phyloP scores from a whole-genome alignment of 2,888 invertebrate species.

The Meiosimyza decipiens region DNA sequence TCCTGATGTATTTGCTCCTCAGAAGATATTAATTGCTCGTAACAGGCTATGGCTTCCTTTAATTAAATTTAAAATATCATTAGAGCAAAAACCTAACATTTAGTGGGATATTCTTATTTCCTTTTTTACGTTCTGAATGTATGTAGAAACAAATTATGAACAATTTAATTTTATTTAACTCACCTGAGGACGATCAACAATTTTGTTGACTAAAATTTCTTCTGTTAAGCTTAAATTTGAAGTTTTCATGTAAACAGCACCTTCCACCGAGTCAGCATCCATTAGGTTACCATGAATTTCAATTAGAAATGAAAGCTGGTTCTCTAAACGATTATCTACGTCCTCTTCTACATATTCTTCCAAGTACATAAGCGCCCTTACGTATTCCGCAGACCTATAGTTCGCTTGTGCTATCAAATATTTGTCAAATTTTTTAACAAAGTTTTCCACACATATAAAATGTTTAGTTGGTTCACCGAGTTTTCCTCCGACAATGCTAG shows the following conservation, averaged over 20 bases:
- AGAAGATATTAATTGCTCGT: slow-evolving; percentile 81
- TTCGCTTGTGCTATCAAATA: slow-evolving; percentile 78
- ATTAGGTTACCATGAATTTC: slow-evolving; percentile 89
- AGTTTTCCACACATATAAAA: slow-evolving; percentile 56
- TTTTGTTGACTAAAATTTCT: slow-evolving; percentile 85
- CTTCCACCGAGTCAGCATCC: slow-evolving; percentile 91
- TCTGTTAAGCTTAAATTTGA: slow-evolving; percentile 83
- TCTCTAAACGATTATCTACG: slow-evolving; percentile 68
- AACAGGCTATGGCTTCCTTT: slow-evolving; percentile 84
- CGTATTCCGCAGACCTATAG: slow-evolving; percentile 79
- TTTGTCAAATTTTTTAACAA: slow-evolving; percentile 71
- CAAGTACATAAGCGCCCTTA: slow-evolving; percentile 79
- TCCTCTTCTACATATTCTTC: slow-evolving; percentile 77
- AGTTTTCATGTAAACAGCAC: slow-evolving; percentile 79
- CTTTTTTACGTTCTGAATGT: neutral
- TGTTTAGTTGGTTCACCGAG: slow-evolving; percentile 61
- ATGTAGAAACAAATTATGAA: too few relatives aligned
- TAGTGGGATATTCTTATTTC: neutral
- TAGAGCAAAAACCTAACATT: neutral
- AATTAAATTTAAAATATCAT: slow-evolving; percentile 4
- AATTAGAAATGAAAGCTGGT: slow-evolving; percentile 74
- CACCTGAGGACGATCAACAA: slow-evolving; percentile 79
- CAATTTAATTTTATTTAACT: neutral
- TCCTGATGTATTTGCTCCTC: slow-evolving; percentile 67
- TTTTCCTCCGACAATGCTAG: slow-evolving; percentile 50